Base-by-base conservation (phyloP, 1,140 invertebrate species). In the Drosophila ogumai region DNA sequence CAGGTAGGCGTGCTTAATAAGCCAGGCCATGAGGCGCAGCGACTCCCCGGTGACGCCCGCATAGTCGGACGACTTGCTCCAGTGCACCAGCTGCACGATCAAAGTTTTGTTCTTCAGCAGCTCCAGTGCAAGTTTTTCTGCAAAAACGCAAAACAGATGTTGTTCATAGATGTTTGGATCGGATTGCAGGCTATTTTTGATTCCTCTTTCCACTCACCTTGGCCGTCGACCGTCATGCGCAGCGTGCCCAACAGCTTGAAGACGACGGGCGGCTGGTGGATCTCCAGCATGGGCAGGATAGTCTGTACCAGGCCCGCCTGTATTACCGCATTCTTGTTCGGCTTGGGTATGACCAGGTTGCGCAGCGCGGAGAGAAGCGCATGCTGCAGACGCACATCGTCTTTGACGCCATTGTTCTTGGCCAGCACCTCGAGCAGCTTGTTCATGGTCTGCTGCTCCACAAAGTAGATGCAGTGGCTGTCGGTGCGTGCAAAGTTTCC, bases 401-500 rank as follows among this genome's bases (percentile, higher is more conserved):
- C 94, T 61, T 94, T 93, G 25, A 93, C 92, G 25, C 92, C 93
- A 75, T 94, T 94, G 75, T 95, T 95, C 63, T 93, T 94, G 50
- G 93, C 91, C 3, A 96, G 72, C 8, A 95, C 90, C 40, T 87
- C 79, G 5, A 98, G 92, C 44, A 98, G 93, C 90, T 96, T 96
- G 76, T 95, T 94, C 84, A 96, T 96, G 41, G 98, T 95, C 13
- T 96, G 96, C 79, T 96, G 94, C 56, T 96, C 93, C 75, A 98
- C 97, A 95, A 98, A 96, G 64, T 96, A 94, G 36, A 95, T 94
- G 91, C 97, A 98, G 88, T 98, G 96, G 22, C 94, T 94, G 93
- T 98, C 97, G 88, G 95, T 96, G 46, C 97, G 93, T 3, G 97
- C 97, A 94, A 98, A 98, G 93, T 98, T 98, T 3, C 97, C 97